Evolutionary conservation across 2,888 invertebrate genomes (phyloP).

Genomic region (Gnatocerus cornutus): DNA sequence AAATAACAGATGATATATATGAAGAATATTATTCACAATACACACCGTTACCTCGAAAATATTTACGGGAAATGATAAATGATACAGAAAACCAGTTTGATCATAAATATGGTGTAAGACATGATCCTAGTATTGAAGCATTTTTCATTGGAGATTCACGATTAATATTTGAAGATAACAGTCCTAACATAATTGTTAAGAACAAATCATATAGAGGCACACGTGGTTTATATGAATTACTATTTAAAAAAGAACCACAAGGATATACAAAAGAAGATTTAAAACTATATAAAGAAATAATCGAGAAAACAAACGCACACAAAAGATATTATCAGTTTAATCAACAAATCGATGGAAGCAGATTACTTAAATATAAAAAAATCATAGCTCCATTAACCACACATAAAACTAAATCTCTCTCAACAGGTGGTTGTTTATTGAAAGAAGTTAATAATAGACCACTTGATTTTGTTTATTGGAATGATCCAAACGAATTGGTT

Average conservation of each 20-base stretch:
- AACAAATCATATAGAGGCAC: too few relatives aligned
- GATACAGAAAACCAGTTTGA: slow-evolving; percentile 45
- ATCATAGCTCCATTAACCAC: slow-evolving; percentile 30
- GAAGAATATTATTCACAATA: slow-evolving; percentile 43
- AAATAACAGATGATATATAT: neutral
- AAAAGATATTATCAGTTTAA: slow-evolving; percentile 36
- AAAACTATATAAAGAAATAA: slow-evolving; percentile 18
- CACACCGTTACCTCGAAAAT: slow-evolving; percentile 45
- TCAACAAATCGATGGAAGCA: slow-evolving; percentile 41
- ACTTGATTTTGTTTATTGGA: slow-evolving; percentile 51
- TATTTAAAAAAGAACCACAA: slow-evolving; percentile 45
- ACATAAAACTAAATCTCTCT: slow-evolving; percentile 14
- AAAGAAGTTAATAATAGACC: slow-evolving; percentile 31
- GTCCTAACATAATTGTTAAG: too few relatives aligned
- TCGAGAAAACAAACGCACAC: slow-evolving; percentile 44
- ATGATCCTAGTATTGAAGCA: slow-evolving; percentile 31
- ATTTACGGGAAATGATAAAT: slow-evolving; percentile 27
- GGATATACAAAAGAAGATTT: slow-evolving; percentile 20
- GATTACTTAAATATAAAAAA: slow-evolving; percentile 39
- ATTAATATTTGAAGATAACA: slow-evolving; percentile 16
- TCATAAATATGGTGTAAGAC: too few relatives aligned
- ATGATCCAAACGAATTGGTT: slow-evolving; percentile 55
- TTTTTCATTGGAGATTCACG: slow-evolving; percentile 41
- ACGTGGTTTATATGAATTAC: too few relatives aligned
- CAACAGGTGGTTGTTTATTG: slow-evolving; percentile 19